Conservation (phyloP, 92 coral and sea anemone species). For the Blastomussa wellsi region DNA sequence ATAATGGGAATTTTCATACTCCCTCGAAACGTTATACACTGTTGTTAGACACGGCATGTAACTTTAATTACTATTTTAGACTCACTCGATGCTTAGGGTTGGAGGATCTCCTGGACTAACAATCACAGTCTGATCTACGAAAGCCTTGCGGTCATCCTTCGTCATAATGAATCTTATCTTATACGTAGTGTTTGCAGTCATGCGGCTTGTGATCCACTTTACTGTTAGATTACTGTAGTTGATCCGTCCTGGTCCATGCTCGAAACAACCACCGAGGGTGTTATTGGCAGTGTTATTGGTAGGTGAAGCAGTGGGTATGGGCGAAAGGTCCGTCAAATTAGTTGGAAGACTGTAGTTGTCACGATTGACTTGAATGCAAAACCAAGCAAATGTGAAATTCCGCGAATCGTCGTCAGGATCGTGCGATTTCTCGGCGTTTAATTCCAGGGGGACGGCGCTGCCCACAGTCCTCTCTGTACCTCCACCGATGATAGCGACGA, state of each 20-base stretch:
- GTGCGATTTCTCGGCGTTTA: constrained; percentile 40
- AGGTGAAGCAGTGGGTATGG: constrained; percentile 6
- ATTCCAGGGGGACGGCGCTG: not conserved
- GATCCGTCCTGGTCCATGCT: constrained; percentile 67
- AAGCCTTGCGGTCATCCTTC: constrained; percentile 23
- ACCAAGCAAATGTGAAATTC: constrained; percentile 52
- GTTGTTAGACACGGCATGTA: no score
- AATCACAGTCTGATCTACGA: constrained; percentile 9
- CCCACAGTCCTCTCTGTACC: constrained; percentile 63
- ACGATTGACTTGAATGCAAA: constrained; percentile 24
- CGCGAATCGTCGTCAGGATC: constrained; percentile 57
- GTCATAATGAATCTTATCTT: constrained; percentile 27
- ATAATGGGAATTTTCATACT: not conserved
- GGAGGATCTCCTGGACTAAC: constrained; percentile 65
- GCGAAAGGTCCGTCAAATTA: constrained; percentile 20
- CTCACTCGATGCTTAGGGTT: constrained; percentile 50
- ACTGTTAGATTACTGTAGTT: not conserved
- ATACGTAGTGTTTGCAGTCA: constrained; percentile 55
- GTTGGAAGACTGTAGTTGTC: constrained; percentile 51
- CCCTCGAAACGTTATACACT: not conserved
- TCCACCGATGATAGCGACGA: constrained; percentile 49
- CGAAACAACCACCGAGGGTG: constrained; percentile 67
- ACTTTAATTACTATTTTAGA: not conserved
- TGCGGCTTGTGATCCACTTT: constrained; percentile 33
- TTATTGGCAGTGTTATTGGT: constrained; percentile 7